These are phyloP conservation scores for Scaptomyza hsui DNA, from an alignment of 1,140 invertebrate genomes.

Conservation along the genomic window DNA sequence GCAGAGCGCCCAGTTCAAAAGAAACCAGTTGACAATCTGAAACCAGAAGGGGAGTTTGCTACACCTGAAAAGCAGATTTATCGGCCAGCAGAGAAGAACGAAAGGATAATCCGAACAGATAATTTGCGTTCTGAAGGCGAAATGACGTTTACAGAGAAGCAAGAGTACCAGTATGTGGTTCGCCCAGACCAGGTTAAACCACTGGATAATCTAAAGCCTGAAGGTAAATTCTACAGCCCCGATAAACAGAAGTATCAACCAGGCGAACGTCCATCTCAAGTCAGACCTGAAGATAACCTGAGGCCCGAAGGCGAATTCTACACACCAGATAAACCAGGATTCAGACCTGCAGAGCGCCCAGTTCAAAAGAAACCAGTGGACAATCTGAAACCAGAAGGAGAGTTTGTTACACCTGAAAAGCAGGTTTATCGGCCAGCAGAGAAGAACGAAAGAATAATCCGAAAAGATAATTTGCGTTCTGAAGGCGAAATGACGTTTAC, in stretches of 20 bases:
- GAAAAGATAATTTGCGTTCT: conserved; percentile 86
- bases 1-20: conserved; percentile 80
- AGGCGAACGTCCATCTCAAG: conserved; percentile 47
- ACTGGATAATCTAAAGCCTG: conserved; percentile 86
- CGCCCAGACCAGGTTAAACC: conserved; percentile 84
- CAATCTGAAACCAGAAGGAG: conserved; percentile 85
- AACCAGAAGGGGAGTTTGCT: conserved; percentile 86
- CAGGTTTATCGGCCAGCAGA: conserved; percentile 84
- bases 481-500: conserved; percentile 86
- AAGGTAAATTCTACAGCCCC: conserved; percentile 85
- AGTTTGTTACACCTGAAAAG: conserved; percentile 85
- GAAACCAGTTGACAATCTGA: conserved; percentile 85
- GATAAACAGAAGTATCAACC: conserved; percentile 84
- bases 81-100: conserved; percentile 83
- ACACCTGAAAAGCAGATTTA: conserved; percentile 84
- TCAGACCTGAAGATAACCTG: conserved; percentile 75
- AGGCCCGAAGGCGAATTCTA: conserved; percentile 79
- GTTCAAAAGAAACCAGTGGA: conserved; percentile 63
- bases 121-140: too few relatives aligned
- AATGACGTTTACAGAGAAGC: too few relatives aligned
- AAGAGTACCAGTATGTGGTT: conserved; percentile 1
- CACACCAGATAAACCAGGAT: conserved; percentile 65
- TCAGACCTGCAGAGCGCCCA: conserved; percentile 85
- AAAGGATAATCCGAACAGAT: too few relatives aligned
- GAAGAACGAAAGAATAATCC: conserved; percentile 84